A percentile compares a stretch with the other conserved stretches of the same genome.
phyloP scores from a whole-genome alignment of 2,113 vertebrate genomes.

The Polyodon spathula region DNA sequence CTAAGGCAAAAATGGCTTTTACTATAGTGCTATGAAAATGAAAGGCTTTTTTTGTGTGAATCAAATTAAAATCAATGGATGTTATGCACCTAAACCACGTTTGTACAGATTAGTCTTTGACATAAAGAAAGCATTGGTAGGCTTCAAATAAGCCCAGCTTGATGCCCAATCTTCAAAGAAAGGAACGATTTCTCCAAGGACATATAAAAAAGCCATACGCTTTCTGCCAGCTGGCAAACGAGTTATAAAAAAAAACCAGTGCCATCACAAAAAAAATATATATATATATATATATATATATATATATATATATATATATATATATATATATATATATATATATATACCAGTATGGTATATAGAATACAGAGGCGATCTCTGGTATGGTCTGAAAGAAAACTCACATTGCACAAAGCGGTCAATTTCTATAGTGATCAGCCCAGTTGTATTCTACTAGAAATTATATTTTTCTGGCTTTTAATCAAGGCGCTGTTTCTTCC shows the following conservation, averaged over 20 bases:
- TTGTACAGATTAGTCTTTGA: conserved; percentile 11
- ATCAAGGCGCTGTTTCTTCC: conserved; percentile 3
- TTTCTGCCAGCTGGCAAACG: conserved; percentile 4
- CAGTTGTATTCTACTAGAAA: conserved; percentile 2
- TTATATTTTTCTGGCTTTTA: conserved; percentile 3
- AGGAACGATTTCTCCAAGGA: conserved; percentile 6
- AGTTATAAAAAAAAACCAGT: conserved; percentile 7
- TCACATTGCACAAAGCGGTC: conserved; percentile 1
- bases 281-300: too few relatives aligned
- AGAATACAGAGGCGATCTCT: conserved; percentile 4
- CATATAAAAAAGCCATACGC: conserved; percentile 6
- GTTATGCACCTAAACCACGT: not conserved
- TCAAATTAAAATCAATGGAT: not conserved
- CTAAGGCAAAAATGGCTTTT: too few relatives aligned
- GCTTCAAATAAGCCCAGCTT: conserved; percentile 10
- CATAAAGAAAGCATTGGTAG: not conserved
- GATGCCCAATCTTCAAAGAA: conserved; percentile 15
- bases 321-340: too few relatives aligned
- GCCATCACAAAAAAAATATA: too few relatives aligned
- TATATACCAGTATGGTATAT: too few relatives aligned
- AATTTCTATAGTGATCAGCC: not conserved
- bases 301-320: too few relatives aligned
- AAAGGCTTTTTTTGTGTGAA: too few relatives aligned
- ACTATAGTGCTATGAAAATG: too few relatives aligned
- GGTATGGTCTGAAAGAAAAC: not conserved